Evolutionary conservation across 1,140 invertebrate species (phyloP).

Genomic region (Megathymus violae): DNA sequence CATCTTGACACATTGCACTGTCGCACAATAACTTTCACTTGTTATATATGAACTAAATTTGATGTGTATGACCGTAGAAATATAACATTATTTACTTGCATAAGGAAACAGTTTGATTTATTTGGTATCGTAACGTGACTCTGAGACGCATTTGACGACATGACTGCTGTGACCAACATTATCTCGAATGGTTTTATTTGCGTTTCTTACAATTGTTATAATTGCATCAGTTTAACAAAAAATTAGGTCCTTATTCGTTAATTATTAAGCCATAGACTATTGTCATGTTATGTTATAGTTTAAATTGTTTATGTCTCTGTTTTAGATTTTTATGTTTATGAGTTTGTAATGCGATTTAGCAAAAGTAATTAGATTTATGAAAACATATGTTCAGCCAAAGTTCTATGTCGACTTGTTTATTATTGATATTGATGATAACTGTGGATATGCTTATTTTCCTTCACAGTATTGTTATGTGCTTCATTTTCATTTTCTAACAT

Average conservation of each 20-base stretch:
- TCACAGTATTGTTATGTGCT: neutral
- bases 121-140: neutral
- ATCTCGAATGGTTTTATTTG: slow-evolving; percentile 21
- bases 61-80: neutral
- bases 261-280: slow-evolving; percentile 51
- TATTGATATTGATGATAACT: slow-evolving; percentile 11
- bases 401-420: slow-evolving; percentile 46
- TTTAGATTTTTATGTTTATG: slow-evolving; percentile 73
- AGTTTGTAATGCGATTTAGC: slow-evolving; percentile 66
- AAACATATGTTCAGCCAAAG: slow-evolving; percentile 59
- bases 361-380: slow-evolving; percentile 44
- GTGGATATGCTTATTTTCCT: slow-evolving; percentile 5
- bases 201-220: neutral
- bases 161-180: neutral
- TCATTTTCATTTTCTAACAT: slow-evolving; percentile 48
- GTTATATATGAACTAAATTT: neutral
- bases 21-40: neutral
- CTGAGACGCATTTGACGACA: neutral
- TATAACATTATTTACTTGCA: neutral
- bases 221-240: slow-evolving; percentile 6
- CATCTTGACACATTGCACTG: too few relatives aligned
- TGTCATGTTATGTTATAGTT: slow-evolving; percentile 68
- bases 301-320: slow-evolving; percentile 75
- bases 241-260: slow-evolving; percentile 13
- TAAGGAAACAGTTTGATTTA: neutral